Conservation (phyloP, 2,113 vertebrate genomes). For the Ptychochromis oligacanthus region DNA sequence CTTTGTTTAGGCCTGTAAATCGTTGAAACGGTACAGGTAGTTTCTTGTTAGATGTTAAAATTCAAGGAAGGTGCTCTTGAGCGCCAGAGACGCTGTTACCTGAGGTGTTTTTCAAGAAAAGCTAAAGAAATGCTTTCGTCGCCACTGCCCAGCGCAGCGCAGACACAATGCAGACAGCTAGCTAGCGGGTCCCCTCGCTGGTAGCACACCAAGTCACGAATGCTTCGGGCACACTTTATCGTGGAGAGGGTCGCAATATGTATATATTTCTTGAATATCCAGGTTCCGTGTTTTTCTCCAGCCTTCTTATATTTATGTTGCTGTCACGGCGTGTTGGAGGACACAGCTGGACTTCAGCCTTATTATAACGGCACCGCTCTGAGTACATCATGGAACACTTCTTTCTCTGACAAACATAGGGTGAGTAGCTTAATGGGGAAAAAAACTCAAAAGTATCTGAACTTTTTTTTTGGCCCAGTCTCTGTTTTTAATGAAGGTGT, state of each 20-base stretch:
- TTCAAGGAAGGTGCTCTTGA: not conserved
- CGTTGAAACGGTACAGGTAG: not conserved
- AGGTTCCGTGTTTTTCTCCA: constrained; percentile 18
- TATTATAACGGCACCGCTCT: constrained; percentile 10
- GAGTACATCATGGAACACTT: not conserved
- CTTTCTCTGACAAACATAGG: not conserved
- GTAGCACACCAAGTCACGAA: constrained; percentile 41
- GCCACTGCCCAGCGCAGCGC: not conserved
- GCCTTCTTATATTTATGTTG: not conserved
- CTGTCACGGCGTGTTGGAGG: not conserved
- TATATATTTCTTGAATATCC: constrained; percentile 45
- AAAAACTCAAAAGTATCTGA: not conserved
- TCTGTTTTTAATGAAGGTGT: too few species aligned
- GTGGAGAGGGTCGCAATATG: constrained; percentile 32
- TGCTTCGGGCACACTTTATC: constrained; percentile 50
- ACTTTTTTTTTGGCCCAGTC: too few species aligned
- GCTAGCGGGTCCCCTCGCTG: constrained; percentile 54
- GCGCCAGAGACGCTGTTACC: not conserved
- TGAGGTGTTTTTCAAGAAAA: not conserved
- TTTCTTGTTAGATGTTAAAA: not conserved
- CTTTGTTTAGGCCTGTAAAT: not conserved
- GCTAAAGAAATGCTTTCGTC: not conserved
- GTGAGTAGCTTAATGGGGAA: constrained; percentile 29
- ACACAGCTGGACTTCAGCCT: not conserved
- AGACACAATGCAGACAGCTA: constrained; percentile 36